Conservation (phyloP, 2,888 invertebrate species). For the Antheraea assamensis region DNA sequence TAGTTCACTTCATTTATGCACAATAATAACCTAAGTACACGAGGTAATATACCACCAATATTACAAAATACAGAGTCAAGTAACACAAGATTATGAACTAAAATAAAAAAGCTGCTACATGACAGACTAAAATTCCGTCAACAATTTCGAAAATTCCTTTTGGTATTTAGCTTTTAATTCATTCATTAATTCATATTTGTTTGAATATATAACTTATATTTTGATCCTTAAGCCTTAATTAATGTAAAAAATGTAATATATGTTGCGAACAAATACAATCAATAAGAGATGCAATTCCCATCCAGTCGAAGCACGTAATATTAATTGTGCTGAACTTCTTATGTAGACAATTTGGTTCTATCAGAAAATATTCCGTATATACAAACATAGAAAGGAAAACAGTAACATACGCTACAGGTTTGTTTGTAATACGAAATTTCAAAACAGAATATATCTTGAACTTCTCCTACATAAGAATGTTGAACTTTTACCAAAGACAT, state of each 20-base stretch:
- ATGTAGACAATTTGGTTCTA: background rate
- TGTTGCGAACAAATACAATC: background rate
- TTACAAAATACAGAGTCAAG: too few species aligned
- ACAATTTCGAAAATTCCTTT: too few species aligned
- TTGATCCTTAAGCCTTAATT: background rate
- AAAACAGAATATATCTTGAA: background rate
- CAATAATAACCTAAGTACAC: too few species aligned
- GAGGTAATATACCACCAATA: too few species aligned
- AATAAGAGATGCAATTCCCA: background rate
- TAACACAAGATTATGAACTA: too few species aligned
- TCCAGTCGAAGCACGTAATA: background rate
- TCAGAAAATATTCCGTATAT: background rate
- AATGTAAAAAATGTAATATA: background rate
- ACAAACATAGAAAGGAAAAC: background rate
- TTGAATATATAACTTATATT: too few species aligned
- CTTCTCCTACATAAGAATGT: background rate
- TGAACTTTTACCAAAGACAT: background rate
- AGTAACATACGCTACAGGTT: background rate
- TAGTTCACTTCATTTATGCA: too few species aligned
- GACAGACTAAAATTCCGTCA: too few species aligned
- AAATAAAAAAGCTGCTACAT: too few species aligned
- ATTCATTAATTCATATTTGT: too few species aligned
- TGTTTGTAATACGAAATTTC: background rate
- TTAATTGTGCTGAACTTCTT: background rate
- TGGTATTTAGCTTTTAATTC: too few species aligned